Evolutionary conservation across 92 coral and sea anemone genomes (phyloP).

Genomic region (Palythoa caribaeorum): DNA sequence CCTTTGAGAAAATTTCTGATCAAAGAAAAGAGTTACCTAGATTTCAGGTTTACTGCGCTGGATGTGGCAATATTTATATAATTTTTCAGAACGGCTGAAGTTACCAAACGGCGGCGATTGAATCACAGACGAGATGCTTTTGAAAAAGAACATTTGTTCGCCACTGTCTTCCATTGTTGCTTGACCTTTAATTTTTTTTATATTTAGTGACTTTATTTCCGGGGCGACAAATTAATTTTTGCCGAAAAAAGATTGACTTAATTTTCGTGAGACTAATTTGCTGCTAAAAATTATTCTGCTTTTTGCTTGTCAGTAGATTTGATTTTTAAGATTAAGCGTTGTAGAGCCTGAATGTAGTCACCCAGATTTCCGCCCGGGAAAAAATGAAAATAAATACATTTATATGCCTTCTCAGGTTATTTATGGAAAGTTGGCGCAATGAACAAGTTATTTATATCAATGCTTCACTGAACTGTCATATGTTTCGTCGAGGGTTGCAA

Average conservation of each 20-base stretch:
- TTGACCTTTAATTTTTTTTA: conserved; percentile 15
- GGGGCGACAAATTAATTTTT: conserved; percentile 12
- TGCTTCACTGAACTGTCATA: neutral
- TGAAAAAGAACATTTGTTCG: neutral
- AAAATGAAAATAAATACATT: conserved; percentile 12
- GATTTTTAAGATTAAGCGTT: neutral
- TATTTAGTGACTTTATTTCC: conserved; percentile 17
- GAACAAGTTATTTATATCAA: conserved; percentile 44
- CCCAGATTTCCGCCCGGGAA: neutral
- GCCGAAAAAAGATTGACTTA: neutral
- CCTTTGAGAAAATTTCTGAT: no score
- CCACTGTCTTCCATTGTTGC: neutral
- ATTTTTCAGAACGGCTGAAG: neutral
- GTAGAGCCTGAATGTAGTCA: no score
- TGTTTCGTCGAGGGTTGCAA: conserved; percentile 10
- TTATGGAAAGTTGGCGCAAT: conserved; percentile 39
- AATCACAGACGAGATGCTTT: neutral
- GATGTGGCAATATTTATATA: neutral
- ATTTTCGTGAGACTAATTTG: neutral
- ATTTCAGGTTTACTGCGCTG: neutral
- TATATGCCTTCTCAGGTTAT: conserved; percentile 24
- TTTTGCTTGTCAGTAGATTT: neutral
- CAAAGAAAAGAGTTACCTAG: neutral
- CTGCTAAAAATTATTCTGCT: neutral
- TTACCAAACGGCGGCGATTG: neutral